Evolutionary conservation across 2,797 vertebrate species (phyloP), one percentile per base, ranked within the genome.

Genomic region (Urophycis tenuis): DNA sequence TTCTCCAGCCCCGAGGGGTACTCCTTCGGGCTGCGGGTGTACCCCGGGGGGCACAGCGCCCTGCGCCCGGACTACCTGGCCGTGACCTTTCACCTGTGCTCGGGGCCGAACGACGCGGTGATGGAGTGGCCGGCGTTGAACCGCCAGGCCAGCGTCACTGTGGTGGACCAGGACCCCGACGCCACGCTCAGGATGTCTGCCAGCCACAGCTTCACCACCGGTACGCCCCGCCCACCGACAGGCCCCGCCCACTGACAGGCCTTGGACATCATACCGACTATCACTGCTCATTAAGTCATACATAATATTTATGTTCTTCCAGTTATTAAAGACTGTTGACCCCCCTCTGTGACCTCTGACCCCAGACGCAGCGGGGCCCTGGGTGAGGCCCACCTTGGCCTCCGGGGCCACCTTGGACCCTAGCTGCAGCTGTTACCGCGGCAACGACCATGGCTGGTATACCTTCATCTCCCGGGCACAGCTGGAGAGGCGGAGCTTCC

Each of bases 1-100:
- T 96, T 95, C 85, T 92, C 92, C 72, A 96, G 83, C 81, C 82
- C 94, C 0, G 96, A 98, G 76, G 96, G 96, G 29, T 96, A 97
- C 0, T 85, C 89, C 0, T 95, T 93, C 1, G 94, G 95, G 0
- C n/a, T 96, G 75, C 91, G 32, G 0, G 60, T 97, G 64, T 75
- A 91, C 31, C 95, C 95, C 0, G 91, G 92, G 7, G 89, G 90
- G 71, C 79, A 2, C 15, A 3, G 71, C 0, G 75, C 79, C 3
- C 0, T 36, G 1, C 3, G 0, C 49, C 49, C 3, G 49, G 83
- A 86, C 70, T 94, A 93, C 19, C 6, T 89, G 3, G 87, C 90
- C 0, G 3, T 96, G 3, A 15, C 75, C 11, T 91, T 98, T 69
- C 94, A 97, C 82, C 80, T 98, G 82, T 95, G 91, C 90, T 95